These are phyloP conservation scores for Bradypus variegatus DNA, from an alignment of 2,797 vertebrate genomes.

Conservation along the genomic window DNA sequence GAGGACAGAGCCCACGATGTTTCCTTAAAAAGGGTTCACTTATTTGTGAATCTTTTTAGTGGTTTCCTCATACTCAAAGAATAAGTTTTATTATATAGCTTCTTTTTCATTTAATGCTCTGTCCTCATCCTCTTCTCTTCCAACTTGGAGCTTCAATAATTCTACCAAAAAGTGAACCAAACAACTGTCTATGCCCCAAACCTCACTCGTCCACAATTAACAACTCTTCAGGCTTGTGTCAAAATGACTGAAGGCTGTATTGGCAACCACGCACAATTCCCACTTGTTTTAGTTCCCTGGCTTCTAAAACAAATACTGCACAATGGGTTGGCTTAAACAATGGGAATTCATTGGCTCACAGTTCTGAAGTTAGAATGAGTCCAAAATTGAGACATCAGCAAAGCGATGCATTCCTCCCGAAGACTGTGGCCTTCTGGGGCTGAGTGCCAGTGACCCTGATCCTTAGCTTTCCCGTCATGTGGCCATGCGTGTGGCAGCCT, in stretches of 20 bases:
- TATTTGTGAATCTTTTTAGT: background rate
- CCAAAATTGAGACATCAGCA: too few species aligned
- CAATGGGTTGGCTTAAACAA: background rate
- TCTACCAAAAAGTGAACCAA: background rate
- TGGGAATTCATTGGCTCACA: background rate
- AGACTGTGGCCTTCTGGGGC: background rate
- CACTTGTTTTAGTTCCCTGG: background rate
- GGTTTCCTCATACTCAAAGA: background rate
- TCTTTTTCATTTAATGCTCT: background rate
- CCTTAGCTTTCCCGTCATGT: too few species aligned
- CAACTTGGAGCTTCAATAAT: background rate
- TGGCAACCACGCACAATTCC: accelerated
- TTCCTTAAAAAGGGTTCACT: background rate
- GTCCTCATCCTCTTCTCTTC: background rate
- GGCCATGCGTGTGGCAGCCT: too few species aligned
- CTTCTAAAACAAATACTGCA: background rate
- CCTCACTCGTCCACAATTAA: background rate
- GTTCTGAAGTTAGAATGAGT: background rate
- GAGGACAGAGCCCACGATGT: background rate
- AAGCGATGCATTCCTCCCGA: too few species aligned
- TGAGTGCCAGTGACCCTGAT: background rate
- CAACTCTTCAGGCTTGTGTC: too few species aligned
- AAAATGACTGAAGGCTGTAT: background rate
- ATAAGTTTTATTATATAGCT: background rate
- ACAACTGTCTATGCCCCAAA: background rate